phyloP scores from a whole-genome alignment of 2,888 invertebrate genomes.

The Allolobophora icterica region DNA sequence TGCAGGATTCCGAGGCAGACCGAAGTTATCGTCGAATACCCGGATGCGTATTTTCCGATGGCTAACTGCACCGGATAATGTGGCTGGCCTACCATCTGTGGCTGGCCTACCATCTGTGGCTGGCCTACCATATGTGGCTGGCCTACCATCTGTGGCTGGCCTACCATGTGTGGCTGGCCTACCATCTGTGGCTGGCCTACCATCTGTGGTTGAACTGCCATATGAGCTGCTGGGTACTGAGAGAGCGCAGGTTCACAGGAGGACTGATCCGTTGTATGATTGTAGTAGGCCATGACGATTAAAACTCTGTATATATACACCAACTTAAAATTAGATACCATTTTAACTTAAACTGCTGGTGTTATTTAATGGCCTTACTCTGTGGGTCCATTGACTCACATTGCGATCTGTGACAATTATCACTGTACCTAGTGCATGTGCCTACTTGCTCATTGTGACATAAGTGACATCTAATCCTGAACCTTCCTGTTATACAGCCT shows the following conservation, averaged over 20 bases:
- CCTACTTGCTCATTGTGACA: background rate
- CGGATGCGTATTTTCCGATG: background rate
- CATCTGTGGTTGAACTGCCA: background rate
- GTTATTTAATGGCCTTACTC: background rate
- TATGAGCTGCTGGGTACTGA: no score
- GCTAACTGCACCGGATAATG: background rate
- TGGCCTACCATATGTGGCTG: background rate
- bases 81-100: background rate
- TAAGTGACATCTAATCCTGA: background rate
- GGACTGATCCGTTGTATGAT: background rate
- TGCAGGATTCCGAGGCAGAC: constrained; percentile 19
- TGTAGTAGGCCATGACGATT: no score
- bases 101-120: background rate
- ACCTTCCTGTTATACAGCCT: background rate
- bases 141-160: no score
- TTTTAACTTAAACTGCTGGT: background rate
- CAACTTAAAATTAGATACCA: background rate
- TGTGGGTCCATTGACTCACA: background rate
- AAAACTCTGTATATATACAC: background rate
- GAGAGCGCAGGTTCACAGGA: background rate
- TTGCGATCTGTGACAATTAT: background rate
- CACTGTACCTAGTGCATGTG: background rate
- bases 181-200: no score
- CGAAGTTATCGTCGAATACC: background rate
- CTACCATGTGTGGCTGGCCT: no score